Base-by-base conservation (phyloP, 2,797 vertebrate genomes). In the Acipenser transmontanus region DNA sequence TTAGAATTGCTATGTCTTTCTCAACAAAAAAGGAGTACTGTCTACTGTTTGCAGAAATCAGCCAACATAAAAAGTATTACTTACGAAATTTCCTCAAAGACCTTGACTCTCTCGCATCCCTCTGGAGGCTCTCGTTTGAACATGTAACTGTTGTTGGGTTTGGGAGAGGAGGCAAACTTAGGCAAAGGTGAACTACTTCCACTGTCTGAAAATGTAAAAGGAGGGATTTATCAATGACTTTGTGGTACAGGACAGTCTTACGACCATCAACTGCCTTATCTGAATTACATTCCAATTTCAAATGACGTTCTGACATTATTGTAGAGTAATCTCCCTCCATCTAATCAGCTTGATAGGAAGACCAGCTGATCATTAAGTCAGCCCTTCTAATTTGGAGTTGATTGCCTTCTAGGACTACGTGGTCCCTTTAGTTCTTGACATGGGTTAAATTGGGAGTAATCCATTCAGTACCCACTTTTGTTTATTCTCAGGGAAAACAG, bases 141-240 rank as follows among this genome's bases (percentile, higher is more conserved):
- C 93, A 93, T 97, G 89, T 95, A 98, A 92, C 96, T 99, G 95
- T 98, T 97, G 93, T 99, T 99, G 68, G 96, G 96, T 90, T 97
- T 99, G 82, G 96, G 96, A 81, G 96, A 99, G 68, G 95, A 95
- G 80, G 96, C 94, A 74, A 97, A 97, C 87, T 95, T 96, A 79
- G 94, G 96, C 71, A 98, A 91, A 80, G 96, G 96, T 83, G 96
- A 98, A 82, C 91, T 93, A 88, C 92, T 95, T 78, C 93, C 87
- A 79, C 87, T 84, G 80, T 96, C 96, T 97, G 91, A 76, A 89
- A 91, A 89, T 79, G 88, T 87, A 34, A 86, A 82, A 91, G 81
- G 71, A 81, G 50, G 70, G 67, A 59, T n/a, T 11, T 34, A 1
- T 52, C 50, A 49, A 34, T 14, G 60, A 7, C 12, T 34, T 34